Percentiles rank a stretch among this genome's conserved stretches.
These are phyloP conservation scores for Gordius sp. DNA, from an alignment of 2,888 invertebrate species.

Conservation along the genomic window DNA sequence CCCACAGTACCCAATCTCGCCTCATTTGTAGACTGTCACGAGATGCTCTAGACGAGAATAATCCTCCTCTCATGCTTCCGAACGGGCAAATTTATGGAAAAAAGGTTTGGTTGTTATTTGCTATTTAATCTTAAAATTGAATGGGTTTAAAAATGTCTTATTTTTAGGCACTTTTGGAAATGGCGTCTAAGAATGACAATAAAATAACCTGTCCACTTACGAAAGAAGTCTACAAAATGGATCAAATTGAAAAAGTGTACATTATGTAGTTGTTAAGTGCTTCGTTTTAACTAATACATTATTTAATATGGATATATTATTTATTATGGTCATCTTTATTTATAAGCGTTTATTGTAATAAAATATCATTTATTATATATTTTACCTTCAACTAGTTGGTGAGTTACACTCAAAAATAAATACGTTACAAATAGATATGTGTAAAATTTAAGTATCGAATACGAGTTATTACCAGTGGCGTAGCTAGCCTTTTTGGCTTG, in stretches of 20 bases:
- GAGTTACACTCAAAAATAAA: too few species aligned
- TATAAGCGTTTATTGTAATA: too few species aligned
- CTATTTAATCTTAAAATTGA: neutral
- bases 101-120: conserved; percentile 29
- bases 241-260: conserved; percentile 78
- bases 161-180: conserved; percentile 51
- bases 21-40: conserved; percentile 69
- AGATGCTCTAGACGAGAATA: conserved; percentile 73
- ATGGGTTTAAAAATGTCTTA: conserved; percentile 20
- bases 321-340: too few species aligned
- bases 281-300: too few species aligned
- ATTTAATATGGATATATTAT: too few species aligned
- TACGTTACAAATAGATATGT: too few species aligned
- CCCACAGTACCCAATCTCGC: conserved; percentile 80
- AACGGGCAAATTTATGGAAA: conserved; percentile 90
- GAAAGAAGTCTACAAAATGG: conserved; percentile 60
- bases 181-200: conserved; percentile 67
- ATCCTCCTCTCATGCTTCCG: conserved; percentile 90
- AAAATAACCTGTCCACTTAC: conserved; percentile 74
- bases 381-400: too few species aligned
- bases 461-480: too few species aligned
- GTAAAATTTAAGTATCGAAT: too few species aligned
- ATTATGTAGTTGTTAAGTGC: too few species aligned
- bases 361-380: too few species aligned
- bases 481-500: too few species aligned